Evolutionary conservation across 2,113 vertebrate species (phyloP).

Genomic region (Indri indri): DNA sequence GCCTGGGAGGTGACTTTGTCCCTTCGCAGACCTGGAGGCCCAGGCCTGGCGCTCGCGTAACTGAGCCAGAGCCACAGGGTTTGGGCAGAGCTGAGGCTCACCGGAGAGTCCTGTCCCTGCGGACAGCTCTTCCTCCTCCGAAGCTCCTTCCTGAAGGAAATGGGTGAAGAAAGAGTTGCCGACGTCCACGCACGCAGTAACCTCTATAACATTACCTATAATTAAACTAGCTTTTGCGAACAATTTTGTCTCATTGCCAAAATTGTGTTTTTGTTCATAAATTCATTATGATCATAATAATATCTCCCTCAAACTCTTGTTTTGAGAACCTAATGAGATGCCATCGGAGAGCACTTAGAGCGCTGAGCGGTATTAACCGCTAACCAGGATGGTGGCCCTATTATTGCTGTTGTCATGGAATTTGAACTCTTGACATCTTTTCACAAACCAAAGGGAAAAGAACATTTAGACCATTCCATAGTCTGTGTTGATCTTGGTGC

Average conservation of each 20-base stretch:
- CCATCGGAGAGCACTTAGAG: neutral
- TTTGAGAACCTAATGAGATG: neutral
- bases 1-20: neutral
- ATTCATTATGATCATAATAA: neutral
- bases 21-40: neutral
- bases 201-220: neutral
- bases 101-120: too few species aligned
- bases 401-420: fast-evolving
- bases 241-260: neutral
- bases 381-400: fast-evolving
- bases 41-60: fast-evolving
- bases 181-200: fast-evolving
- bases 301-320: neutral
- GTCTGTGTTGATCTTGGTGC: neutral
- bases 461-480: neutral
- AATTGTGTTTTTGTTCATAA: neutral
- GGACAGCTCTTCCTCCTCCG: too few species aligned
- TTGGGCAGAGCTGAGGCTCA: fast-evolving
- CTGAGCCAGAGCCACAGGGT: neutral
- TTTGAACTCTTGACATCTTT: neutral
- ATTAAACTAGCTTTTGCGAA: fast-evolving
- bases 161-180: fast-evolving
- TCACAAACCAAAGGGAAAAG: neutral
- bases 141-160: fast-evolving
- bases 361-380: fast-evolving